Conservation (phyloP, 2,888 invertebrate genomes). For the Heliconius cydno region DNA sequence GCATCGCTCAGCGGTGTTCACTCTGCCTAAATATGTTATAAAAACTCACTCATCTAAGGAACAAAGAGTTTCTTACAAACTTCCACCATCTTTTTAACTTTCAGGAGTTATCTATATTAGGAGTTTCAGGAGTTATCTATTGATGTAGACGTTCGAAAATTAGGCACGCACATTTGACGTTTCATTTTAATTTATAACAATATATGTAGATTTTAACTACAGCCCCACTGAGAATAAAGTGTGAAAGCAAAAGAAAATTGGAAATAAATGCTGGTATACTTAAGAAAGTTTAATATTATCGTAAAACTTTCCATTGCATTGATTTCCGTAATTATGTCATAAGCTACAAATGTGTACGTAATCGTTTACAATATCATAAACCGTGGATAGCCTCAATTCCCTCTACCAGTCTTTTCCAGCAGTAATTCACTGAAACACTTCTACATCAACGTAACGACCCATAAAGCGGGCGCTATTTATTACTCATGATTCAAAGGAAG, state of each 20-base stretch:
- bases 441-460: conserved; percentile 48
- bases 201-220: not conserved
- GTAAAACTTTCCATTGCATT: not conserved
- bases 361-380: not conserved
- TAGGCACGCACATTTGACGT: not conserved
- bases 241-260: too few species aligned
- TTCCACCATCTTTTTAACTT: not conserved
- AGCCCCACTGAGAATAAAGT: not conserved
- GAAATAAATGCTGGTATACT: not conserved
- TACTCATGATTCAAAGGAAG: conserved; percentile 52
- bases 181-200: not conserved
- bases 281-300: not conserved
- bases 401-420: conserved; percentile 38
- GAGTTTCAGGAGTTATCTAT: not conserved
- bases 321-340: not conserved
- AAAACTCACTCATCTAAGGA: not conserved
- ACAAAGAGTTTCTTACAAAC: not conserved
- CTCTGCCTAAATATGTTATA: too few species aligned
- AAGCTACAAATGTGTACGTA: not conserved
- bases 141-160: not conserved
- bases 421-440: conserved; percentile 46
- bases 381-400: conserved; percentile 18
- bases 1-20: too few species aligned
- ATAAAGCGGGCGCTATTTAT: conserved; percentile 54
- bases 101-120: not conserved